Evolutionary conservation across 2,888 invertebrate genomes (phyloP), one percentile per base, ranked within the genome.

Genomic region (Lasius fuliginosus): DNA sequence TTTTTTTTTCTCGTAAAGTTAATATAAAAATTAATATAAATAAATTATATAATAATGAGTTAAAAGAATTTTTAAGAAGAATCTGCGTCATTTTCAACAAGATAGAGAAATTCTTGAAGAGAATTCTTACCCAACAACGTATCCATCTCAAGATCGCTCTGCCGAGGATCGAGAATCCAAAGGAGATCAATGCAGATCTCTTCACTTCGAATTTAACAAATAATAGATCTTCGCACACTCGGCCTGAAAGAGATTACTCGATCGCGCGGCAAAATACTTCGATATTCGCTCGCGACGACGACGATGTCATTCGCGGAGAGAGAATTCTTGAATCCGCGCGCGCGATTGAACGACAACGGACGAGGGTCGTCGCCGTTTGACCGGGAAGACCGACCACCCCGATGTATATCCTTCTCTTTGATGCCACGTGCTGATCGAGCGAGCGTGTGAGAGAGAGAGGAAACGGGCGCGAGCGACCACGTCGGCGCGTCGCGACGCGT

Each of bases 391-490:
- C 88, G 89, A 86, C 87, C 86, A 90, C 87, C 90, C 89, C 89
- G 86, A 87, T 76, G 90, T 89, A 90, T 89, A 91, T 88, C 86
- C 88, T 89, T 89, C 89, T 86, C 88, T 90, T 90, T 89, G 91
- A 90, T 86, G 90, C 93, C 93, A 93, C 93, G 93, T 93, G 93
- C 92, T 90, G 88, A 85, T 88, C 89, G 84, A 36, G 82, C 85
- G 87, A 36, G 88, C 73, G 87, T 85, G 40, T 58, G 62, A 56
- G 84, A 71, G 74, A 77, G 60, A 69, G 82, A 36, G 69, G 62
- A 65, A 69, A 53, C 56, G 60, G 46, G 36, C 53, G 75, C 49
- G 86, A 69, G 87, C 83, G 56, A 88, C 83, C 85, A 87, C 90
- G 90, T 86, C 90, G 90, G 88, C 90, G 90, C 90, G 85, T 84